Base-by-base conservation (phyloP, 2,888 invertebrate species). In the Callinectes sapidus region DNA sequence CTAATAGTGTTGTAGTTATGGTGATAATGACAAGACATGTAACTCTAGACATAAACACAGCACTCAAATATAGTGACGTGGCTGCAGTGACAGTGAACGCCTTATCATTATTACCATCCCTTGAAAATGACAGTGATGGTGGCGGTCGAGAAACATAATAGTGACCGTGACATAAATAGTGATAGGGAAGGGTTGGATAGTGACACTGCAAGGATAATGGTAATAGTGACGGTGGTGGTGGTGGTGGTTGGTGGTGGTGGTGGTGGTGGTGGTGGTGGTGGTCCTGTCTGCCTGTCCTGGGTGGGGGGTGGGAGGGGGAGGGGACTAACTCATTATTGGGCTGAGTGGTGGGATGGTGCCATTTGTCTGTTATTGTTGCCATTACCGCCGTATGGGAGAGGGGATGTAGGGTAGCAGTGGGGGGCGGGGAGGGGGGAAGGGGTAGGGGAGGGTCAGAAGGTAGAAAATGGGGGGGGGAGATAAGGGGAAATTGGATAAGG, bases 311-410 rank as follows among this genome's bases (percentile, higher is more conserved):
- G n/a, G n/a, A n/a, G n/a, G n/a, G n/a, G n/a, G 77, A 18, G 81
- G 81, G 35, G 81, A 81, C 81, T 81, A 81, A 81, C 81, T 81
- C 81, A 81, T 81, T 81, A 81, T 35, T 81, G 81, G 81, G 16
- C 81, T 81, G 81, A 81, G 81, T 81, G 81, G 81, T 35, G 81
- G 81, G 81, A 81, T 35, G 81, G 32, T 81, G 81, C 81, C 81
- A 35, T 81, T 81, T 81, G 81, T 81, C 81, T 81, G 81, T 81
- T 81, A 81, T 81, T 81, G 81, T 81, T 81, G 32, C 81, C 81
- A 81, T 81, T 81, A 81, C 81, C 81, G 81, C 35, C 81, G 81
- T 81, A 81, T 32, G 81, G 81, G 32, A 81, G 32, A 81, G 81
- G 35, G 81, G 81, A 35, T 13, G 81, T n/a, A 71, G 71, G 23